Evolutionary conservation across 2,888 invertebrate genomes (phyloP).

Genomic region (Patella pellucida): DNA sequence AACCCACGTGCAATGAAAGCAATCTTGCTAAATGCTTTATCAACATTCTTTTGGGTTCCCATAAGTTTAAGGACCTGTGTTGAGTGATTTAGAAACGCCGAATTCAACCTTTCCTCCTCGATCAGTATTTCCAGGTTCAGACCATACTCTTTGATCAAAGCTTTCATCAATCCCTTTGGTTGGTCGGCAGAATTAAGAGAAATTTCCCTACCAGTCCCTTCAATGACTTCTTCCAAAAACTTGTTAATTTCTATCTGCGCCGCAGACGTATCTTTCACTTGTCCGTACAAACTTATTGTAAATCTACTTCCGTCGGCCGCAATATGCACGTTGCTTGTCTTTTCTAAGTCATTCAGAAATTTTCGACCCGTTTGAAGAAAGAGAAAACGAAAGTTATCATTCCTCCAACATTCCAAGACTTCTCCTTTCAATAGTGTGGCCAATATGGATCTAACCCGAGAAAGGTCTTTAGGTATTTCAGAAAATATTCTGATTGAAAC

Average conservation of each 20-base stretch:
- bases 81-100: slow-evolving; percentile 37
- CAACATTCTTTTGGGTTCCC: slow-evolving; percentile 38
- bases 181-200: slow-evolving; percentile 38
- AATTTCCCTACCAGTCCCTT: slow-evolving; percentile 13
- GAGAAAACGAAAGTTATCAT: slow-evolving; percentile 24
- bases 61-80: slow-evolving; percentile 37
- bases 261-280: slow-evolving; percentile 13
- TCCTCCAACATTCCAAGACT: slow-evolving; percentile 32
- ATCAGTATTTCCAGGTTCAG: slow-evolving; percentile 36
- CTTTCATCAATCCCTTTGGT: slow-evolving; percentile 51
- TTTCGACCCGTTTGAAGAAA: slow-evolving; percentile 40
- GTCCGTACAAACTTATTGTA: slow-evolving; percentile 43
- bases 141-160: slow-evolving; percentile 41
- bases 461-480: slow-evolving; percentile 33
- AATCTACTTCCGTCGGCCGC: slow-evolving; percentile 39
- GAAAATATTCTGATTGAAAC: slow-evolving; percentile 37
- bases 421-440: slow-evolving; percentile 40
- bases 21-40: slow-evolving; percentile 33
- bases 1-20: slow-evolving; percentile 20
- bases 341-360: slow-evolving; percentile 34
- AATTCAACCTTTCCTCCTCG: slow-evolving; percentile 27
- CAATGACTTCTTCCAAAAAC: slow-evolving; percentile 25
- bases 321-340: slow-evolving; percentile 33
- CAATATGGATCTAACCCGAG: slow-evolving; percentile 31
- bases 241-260: slow-evolving; percentile 32